Base-by-base conservation (phyloP, 2,888 invertebrate genomes). In the Zelleria hepariella region DNA sequence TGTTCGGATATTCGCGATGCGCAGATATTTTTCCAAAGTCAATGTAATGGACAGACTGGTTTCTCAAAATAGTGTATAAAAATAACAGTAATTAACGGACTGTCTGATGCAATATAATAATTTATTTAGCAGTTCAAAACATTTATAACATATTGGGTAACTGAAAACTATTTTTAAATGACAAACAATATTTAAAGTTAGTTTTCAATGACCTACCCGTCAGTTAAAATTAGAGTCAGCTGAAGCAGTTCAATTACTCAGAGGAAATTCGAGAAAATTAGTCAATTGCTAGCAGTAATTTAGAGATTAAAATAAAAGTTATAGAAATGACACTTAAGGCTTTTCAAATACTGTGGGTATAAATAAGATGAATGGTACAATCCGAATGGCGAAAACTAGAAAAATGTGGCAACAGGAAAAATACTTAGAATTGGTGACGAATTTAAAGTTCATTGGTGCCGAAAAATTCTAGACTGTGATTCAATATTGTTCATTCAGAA, bases 391-490 rank as follows among this genome's bases (percentile, higher is more conserved):
- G 53, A n/a, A 53, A 53, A 23, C 53, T 53, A 5, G 8, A 23
- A 20, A 55, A 6, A 20, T 7, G 26, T 18, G 20, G 6, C 26
- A 20, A 55, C 1, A 20, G 27, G 6, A 55, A 55, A 55, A 20
- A 8, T 32, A 20, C 27, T 15, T 20, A 57, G 18, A 56, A 72
- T 70, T 76, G 80, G 81, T 78, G 85, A 86, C 86, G 86, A 86
- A 86, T 86, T 86, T 86, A 86, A 79, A 80, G 82, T 82, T 86
- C 81, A 86, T 85, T 82, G 87, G 87, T 87, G 87, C 87, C 86
- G 87, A 86, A 86, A 59, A 81, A 82, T 86, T 85, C 83, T 87
- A 83, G 86, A 86, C 88, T 87, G 88, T 88, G 87, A 88, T 88
- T 81, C 81, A 86, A 86, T 82, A 86, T 82, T 85, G 87, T 88